phyloP scores from a whole-genome alignment of 2,888 invertebrate genomes.

The Hydriomena furcata region DNA sequence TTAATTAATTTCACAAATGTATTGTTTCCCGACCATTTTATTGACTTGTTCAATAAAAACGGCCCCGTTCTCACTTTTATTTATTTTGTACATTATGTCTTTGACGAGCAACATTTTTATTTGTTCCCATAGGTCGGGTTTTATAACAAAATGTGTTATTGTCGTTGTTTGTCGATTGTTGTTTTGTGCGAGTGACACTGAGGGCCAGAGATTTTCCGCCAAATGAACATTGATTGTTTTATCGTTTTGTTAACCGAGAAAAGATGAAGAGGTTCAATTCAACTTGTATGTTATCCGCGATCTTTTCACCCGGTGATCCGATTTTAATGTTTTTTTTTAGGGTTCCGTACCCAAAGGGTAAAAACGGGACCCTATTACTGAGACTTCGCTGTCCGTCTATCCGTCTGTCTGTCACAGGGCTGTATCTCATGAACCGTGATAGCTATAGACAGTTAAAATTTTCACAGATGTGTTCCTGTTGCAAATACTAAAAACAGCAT shows the following conservation, averaged over 20 bases:
- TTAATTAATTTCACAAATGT: slow-evolving; percentile 12
- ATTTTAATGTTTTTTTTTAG: too few relatives aligned
- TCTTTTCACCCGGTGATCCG: too few relatives aligned
- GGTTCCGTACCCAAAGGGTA: too few relatives aligned
- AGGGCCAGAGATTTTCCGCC: slow-evolving; percentile 20
- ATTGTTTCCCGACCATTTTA: slow-evolving; percentile 13
- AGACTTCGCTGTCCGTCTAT: too few relatives aligned
- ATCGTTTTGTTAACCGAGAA: neutral
- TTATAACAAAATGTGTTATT: slow-evolving; percentile 16
- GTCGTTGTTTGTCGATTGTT: slow-evolving; percentile 17
- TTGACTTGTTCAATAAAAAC: slow-evolving; percentile 12
- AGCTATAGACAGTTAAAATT: too few relatives aligned
- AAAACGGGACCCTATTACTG: too few relatives aligned
- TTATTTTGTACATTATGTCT: slow-evolving; percentile 17
- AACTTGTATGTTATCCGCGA: too few relatives aligned
- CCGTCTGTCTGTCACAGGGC: too few relatives aligned
- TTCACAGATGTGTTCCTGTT: too few relatives aligned
- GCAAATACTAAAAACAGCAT: too few relatives aligned
- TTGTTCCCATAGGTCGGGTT: slow-evolving; percentile 11
- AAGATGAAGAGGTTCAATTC: too few relatives aligned
- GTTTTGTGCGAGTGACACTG: slow-evolving; percentile 13
- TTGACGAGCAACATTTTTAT: slow-evolving; percentile 20
- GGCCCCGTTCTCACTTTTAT: slow-evolving; percentile 10
- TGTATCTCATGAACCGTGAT: too few relatives aligned
- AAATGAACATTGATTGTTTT: slow-evolving; percentile 6